These are phyloP conservation scores for Drosophila dives DNA, from an alignment of 2,888 invertebrate species.

Conservation along the genomic window DNA sequence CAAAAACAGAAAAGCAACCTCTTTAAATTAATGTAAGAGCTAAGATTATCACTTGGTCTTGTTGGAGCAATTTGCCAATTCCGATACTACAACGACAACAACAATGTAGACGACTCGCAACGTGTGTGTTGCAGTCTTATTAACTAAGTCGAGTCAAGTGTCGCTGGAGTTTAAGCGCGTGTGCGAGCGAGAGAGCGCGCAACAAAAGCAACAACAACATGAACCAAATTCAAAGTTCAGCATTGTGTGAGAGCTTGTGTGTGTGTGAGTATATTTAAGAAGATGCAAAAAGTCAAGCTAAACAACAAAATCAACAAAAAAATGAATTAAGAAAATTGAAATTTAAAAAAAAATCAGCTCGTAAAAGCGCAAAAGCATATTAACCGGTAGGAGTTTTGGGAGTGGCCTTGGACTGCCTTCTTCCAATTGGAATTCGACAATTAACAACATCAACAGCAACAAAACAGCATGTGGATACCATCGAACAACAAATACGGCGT, in stretches of 20 bases:
- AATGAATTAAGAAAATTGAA: slow-evolving; percentile 45
- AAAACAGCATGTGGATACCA: slow-evolving; percentile 84
- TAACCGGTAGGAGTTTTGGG: slow-evolving; percentile 45
- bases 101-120: slow-evolving; percentile 25
- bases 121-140: slow-evolving; percentile 34
- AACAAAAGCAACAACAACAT: slow-evolving; percentile 47
- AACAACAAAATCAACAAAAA: slow-evolving; percentile 14
- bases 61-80: slow-evolving; percentile 47
- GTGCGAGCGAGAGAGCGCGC: slow-evolving; percentile 27
- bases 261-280: slow-evolving; percentile 34
- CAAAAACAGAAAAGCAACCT: slow-evolving; percentile 49
- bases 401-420: slow-evolving; percentile 54
- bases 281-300: slow-evolving; percentile 59
- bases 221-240: slow-evolving; percentile 61
- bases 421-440: slow-evolving; percentile 49
- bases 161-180: slow-evolving; percentile 26
- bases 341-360: slow-evolving; percentile 39
- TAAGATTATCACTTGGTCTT: slow-evolving; percentile 48
- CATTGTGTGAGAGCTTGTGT: slow-evolving; percentile 25
- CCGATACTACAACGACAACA: slow-evolving; percentile 26
- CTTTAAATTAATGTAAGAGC: slow-evolving; percentile 42
- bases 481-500: slow-evolving; percentile 85
- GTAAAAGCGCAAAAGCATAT: slow-evolving; percentile 27
- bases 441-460: slow-evolving; percentile 10
- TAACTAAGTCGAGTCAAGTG: slow-evolving; percentile 43